Base-by-base conservation (phyloP, 2,888 invertebrate species). In the Hyalella azteca region DNA sequence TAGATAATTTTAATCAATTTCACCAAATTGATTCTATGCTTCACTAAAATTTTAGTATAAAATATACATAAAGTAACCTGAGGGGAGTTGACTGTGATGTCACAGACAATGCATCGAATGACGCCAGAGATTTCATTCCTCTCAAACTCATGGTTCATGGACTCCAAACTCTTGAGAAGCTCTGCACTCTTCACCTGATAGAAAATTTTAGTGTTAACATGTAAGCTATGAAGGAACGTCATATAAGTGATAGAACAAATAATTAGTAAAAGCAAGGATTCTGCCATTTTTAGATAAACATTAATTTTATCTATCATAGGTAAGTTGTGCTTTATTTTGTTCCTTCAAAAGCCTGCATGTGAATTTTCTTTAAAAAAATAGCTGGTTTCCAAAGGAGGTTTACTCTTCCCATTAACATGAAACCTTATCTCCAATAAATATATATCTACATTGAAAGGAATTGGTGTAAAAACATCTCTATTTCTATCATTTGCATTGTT, bases 41-140 rank as follows among this genome's bases (percentile, higher is more conserved):
- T n/a, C n/a, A n/a, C n/a, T n/a, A n/a, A n/a, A n/a, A n/a, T n/a
- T n/a, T n/a, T n/a, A n/a, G n/a, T n/a, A n/a, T n/a, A n/a, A n/a
- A n/a, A n/a, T n/a, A n/a, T n/a, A n/a, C n/a, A n/a, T n/a, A 9
- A 32, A 26, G 9, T 73, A n/a, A 75, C 75, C 75, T 75, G 75
- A 0, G 86, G 85, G 11, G 86, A 86, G 80, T 87, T 86, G 36
- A 86, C 86, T 2, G 85, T 85, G 22, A 86, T 85, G 81, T 86
- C 85, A 78, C 87, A 87, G 11, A 86, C 76, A 22, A 78, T 82
- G 76, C 84, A 84, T 15, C 84, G 82, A 54, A 84, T 84, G 26
- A 84, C 84, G 13, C 84, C 84, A 26, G 81, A 81, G 13, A 84
- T 81, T 32, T 82, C 80, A 32, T 84, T 82, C 22, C 82, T 78